Percentiles rank a stretch among this genome's conserved stretches.
These are phyloP conservation scores for Coelopa frigida DNA, from an alignment of 1,140 invertebrate species.

Conservation along the genomic window DNA sequence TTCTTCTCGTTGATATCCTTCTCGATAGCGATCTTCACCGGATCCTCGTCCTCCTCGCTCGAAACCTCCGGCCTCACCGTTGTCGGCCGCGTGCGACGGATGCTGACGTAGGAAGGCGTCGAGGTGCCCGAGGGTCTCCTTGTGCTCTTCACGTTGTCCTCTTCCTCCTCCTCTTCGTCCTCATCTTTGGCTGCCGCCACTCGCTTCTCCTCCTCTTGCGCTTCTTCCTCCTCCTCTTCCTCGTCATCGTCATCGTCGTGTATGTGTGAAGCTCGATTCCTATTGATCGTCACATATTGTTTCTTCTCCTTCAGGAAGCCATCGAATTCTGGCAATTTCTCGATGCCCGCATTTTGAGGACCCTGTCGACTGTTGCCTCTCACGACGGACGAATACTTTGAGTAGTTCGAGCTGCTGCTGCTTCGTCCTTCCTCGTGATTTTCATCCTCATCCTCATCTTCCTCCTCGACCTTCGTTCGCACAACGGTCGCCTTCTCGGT, in stretches of 20 bases:
- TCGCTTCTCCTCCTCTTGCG: slow-evolving; percentile 27
- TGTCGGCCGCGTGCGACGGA: slow-evolving; percentile 53
- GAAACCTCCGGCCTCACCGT: slow-evolving; percentile 30
- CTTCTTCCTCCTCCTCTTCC: slow-evolving; percentile 42
- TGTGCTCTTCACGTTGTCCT: slow-evolving; percentile 16
- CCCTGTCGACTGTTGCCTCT: slow-evolving; percentile 54
- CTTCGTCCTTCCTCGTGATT: no score
- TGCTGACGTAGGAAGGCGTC: slow-evolving; percentile 58
- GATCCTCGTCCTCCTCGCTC: slow-evolving; percentile 28
- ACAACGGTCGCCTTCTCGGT: no score
- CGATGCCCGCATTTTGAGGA: slow-evolving; percentile 64
- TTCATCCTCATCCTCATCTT: slow-evolving; percentile 5
- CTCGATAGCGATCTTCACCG: slow-evolving; percentile 20
- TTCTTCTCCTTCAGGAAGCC: slow-evolving; percentile 44
- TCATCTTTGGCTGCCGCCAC: slow-evolving; percentile 28
- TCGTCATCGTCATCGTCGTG: slow-evolving; percentile 25
- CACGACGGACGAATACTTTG: slow-evolving; percentile 42
- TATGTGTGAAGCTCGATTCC: slow-evolving; percentile 31
- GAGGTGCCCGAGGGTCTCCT: slow-evolving; percentile 23
- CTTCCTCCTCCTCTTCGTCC: slow-evolving; percentile 33
- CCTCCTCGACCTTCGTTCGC: slow-evolving; percentile 5
- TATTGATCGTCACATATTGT: slow-evolving; percentile 51
- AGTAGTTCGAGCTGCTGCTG: slow-evolving; percentile 14
- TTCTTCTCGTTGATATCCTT: slow-evolving; percentile 21
- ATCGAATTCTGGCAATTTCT: slow-evolving; percentile 49